phyloP scores from a whole-genome alignment of 2,113 vertebrate genomes.

The Butastur rufipennis region DNA sequence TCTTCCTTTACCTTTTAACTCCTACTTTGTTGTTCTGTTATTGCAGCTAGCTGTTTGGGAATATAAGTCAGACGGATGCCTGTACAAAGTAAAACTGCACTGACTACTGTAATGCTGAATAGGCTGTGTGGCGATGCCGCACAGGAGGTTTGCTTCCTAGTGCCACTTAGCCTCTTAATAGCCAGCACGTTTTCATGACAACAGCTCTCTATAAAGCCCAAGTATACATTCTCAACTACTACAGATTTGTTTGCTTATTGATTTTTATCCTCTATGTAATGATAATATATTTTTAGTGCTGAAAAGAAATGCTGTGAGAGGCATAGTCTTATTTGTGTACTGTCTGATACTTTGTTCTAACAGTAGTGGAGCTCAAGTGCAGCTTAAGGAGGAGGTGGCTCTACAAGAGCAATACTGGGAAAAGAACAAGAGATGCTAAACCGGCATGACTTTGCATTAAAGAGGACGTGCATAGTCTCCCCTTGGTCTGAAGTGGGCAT shows the following conservation, averaged over 20 bases:
- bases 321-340: not conserved
- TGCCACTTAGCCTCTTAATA: not conserved
- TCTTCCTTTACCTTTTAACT: not conserved
- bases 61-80: not conserved
- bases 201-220: not conserved
- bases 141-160: not conserved
- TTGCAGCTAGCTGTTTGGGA: not conserved
- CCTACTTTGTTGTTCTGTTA: not conserved
- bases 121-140: accelerated
- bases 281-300: not conserved
- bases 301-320: not conserved
- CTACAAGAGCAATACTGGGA: too few relatives aligned
- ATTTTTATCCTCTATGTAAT: not conserved
- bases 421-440: not conserved
- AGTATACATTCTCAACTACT: not conserved
- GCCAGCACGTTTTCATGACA: not conserved
- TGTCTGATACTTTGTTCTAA: not conserved
- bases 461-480: not conserved
- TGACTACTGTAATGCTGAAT: not conserved
- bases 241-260: not conserved
- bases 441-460: not conserved
- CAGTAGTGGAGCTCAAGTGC: not conserved
- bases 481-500: not conserved
- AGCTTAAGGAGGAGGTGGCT: not conserved
- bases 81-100: not conserved